A percentile compares a stretch with the other conserved stretches of the same genome.
Evolutionary conservation across 1,140 invertebrate species (phyloP).

Genomic region (Neodiprion virginianus): DNA sequence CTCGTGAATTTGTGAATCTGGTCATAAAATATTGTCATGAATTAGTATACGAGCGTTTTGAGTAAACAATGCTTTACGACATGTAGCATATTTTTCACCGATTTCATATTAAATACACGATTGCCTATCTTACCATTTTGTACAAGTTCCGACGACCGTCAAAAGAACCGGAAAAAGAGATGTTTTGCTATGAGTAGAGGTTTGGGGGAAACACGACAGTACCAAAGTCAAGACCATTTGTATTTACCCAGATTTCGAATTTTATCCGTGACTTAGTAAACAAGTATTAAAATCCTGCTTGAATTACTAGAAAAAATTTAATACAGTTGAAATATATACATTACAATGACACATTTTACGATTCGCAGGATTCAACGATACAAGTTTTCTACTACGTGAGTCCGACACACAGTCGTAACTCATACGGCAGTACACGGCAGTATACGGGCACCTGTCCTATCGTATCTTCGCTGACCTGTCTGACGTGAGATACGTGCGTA

Average conservation of each 20-base stretch:
- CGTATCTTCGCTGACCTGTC: too few relatives aligned
- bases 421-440: background rate
- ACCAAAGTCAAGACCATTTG: background rate
- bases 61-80: slow-evolving; percentile 1
- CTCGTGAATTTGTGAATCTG: slow-evolving; percentile 14
- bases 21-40: slow-evolving; percentile 18
- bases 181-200: background rate
- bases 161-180: slow-evolving; percentile 33
- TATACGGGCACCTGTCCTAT: background rate
- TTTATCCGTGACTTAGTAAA: too few relatives aligned
- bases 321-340: too few relatives aligned
- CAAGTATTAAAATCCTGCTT: too few relatives aligned
- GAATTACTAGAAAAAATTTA: too few relatives aligned
- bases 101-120: slow-evolving; percentile 27
- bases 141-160: slow-evolving; percentile 28
- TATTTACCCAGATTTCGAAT: too few relatives aligned
- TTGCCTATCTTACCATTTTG: slow-evolving; percentile 36
- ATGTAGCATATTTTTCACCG: slow-evolving; percentile 14
- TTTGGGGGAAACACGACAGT: background rate
- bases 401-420: background rate
- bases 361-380: too few relatives aligned
- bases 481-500: too few relatives aligned
- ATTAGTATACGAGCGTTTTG: slow-evolving; percentile 3
- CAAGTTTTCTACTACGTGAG: background rate
- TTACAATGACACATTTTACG: too few relatives aligned